Conservation (phyloP, 1,140 invertebrate species). For the Linepithema humile region DNA sequence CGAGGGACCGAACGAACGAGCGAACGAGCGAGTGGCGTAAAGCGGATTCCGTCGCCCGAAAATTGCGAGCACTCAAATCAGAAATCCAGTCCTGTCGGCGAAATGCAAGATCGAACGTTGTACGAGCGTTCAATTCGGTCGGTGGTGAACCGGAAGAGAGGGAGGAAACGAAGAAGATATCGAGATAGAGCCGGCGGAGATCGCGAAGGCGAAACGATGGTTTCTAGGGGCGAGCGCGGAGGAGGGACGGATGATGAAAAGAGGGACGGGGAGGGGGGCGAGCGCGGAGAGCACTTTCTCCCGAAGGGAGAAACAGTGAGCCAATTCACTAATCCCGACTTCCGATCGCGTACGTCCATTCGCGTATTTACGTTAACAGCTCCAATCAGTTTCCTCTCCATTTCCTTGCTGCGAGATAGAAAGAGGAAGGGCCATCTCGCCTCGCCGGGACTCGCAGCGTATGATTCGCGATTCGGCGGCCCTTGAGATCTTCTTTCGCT, state of each 20-base stretch:
- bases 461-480: neutral
- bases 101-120: conserved; percentile 70
- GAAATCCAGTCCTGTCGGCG: conserved; percentile 69
- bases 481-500: neutral
- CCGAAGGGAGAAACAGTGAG: conserved; percentile 68
- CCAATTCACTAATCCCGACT: conserved; percentile 78
- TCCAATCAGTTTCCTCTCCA: conserved; percentile 78
- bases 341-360: conserved; percentile 73
- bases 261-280: conserved; percentile 20
- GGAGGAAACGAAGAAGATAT: conserved; percentile 26
- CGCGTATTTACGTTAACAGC: conserved; percentile 79
- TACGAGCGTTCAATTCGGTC: conserved; percentile 66
- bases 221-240: too few relatives aligned
- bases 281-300: neutral
- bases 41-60: conserved; percentile 66
- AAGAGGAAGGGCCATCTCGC: conserved; percentile 8
- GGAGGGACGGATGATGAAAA: conserved; percentile 45
- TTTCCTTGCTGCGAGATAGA: conserved; percentile 71
- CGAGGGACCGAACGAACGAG: conserved; percentile 12
- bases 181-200: neutral
- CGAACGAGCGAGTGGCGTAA: conserved; percentile 56
- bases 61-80: conserved; percentile 79
- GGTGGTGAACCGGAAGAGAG: conserved; percentile 65
- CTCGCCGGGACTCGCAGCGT: neutral
- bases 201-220: conserved; percentile 53